Base-by-base conservation (phyloP, 2,797 vertebrate genomes). In the Typhlichthys subterraneus region DNA sequence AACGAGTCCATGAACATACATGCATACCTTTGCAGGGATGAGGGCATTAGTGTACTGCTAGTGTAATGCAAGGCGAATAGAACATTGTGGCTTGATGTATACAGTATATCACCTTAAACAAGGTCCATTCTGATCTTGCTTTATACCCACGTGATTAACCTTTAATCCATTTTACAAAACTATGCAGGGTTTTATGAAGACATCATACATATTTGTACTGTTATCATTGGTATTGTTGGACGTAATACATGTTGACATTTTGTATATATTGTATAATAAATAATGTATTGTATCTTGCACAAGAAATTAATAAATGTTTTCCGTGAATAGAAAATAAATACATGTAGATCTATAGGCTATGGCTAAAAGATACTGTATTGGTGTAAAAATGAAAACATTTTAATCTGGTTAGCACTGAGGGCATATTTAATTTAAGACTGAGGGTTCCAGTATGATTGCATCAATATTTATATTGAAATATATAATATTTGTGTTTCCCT, bases 281-380 rank as follows among this genome's bases (percentile, higher is more conserved):
- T 29, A 4, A 29, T 29, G 23, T 80, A 65, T 65, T 81, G 67
- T 82, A 86, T 77, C 81, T 74, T 87, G 77, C 79, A 75, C 80
- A 77, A 86, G 68, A 76, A 70, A 70, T 86, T 63, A 90, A 89
- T 89, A 89, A 89, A 92, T 75, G 56, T 75, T 82, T 86, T 83
- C 69, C 64, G 59, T 67, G 79, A 69, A 72, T 59, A 51, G 31
- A 69, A 65, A 65, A 57, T 23, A 29, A 29, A 29, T 29, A 0
- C 23, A 29, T 29, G 4, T 29, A 29, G 23, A 66, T 53, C 59
- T 52, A 15, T 46, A 69, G 61, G 53, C 72, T 64, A 76, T 47
- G 4, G 72, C 56, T 82, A 66, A 71, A 71, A 42, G 9, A 42
- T 7, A 12, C 10, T 12, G 19, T 31, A 29, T 31, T 31, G 17